Evolutionary conservation across 2,888 invertebrate species (phyloP), one percentile per base, ranked within the genome.

Genomic region (Tridacna crocea): DNA sequence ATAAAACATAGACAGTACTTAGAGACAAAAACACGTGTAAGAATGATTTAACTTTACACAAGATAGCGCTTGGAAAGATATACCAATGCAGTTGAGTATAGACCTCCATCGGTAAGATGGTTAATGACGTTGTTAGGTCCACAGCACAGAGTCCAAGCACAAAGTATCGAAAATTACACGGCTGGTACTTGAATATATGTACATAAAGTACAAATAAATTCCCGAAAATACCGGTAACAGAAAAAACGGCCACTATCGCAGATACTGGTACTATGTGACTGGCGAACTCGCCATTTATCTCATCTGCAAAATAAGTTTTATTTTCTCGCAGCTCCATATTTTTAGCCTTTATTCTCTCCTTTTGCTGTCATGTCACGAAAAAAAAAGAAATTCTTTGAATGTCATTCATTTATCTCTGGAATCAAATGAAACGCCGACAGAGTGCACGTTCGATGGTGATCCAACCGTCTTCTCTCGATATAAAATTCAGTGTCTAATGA

Each of bases 1-100:
- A 75, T 58, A 85, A 72, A n/a, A 80, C 78, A 63, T 77, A 73
- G 15, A 82, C 82, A 11, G 75, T 73, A 15, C 78, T 65, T 0
- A 75, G 72, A 0, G 85, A 80, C 17, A 77, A 47, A 51, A 82
- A 80, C 63, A 80, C 76, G 58, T 85, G 58, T 55, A 80, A 55
- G 36, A 80, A 80, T 48, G 75, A 80, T 72, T 79, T 85, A 66
- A 76, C 51, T 65, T 76, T 76, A 51, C 78, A 85, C 48, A 75
- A 68, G 26, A 55, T 72, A 22, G 76, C 75, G 63, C 70, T 75
- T 47, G 80, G 82, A 72, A 77, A 85, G 4, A 80, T 51, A 51
- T 73, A 80, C 76, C 77, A 85, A 51, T 85, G 79, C n/a, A 85
- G 65, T 36, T 82, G 77, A 0, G 80, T 82, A 51, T 80, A 82